phyloP scores from a whole-genome alignment of 2,888 invertebrate genomes.

The Aelia acuminata region DNA sequence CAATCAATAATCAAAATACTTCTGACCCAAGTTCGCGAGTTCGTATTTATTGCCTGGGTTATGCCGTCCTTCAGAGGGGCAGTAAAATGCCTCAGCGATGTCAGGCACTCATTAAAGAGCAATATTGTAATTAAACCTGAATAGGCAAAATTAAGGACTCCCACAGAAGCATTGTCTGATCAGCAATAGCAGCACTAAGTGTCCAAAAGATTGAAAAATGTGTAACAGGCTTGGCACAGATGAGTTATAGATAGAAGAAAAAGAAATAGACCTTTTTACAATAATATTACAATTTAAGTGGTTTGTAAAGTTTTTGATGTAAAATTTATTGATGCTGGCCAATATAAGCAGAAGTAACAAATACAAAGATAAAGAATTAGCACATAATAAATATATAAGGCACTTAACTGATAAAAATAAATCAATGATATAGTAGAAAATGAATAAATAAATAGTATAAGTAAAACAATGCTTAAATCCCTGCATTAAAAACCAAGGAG shows the following conservation, averaged over 20 bases:
- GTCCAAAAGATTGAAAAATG: background rate
- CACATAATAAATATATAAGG: conserved; percentile 61
- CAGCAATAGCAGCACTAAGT: too few species aligned
- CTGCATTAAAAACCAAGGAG: background rate
- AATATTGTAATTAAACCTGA: too few species aligned
- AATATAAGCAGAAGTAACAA: conserved; percentile 57
- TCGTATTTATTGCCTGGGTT: too few species aligned
- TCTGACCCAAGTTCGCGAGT: too few species aligned
- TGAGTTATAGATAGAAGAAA: background rate
- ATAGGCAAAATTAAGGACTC: too few species aligned
- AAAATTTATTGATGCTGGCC: conserved; percentile 53
- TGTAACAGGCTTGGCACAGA: background rate
- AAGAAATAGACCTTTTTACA: conserved; percentile 16
- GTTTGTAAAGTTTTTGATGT: conserved; percentile 54
- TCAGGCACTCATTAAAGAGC: too few species aligned
- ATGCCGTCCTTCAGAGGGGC: too few species aligned
- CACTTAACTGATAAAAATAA: conserved; percentile 59
- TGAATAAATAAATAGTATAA: conserved; percentile 56
- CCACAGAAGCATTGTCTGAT: too few species aligned
- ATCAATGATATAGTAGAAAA: conserved; percentile 58
- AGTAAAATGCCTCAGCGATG: too few species aligned
- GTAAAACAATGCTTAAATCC: conserved; percentile 42
- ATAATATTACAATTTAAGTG: background rate
- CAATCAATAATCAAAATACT: too few species aligned
- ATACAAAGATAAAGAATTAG: conserved; percentile 60